These are phyloP conservation scores for Mythimna loreyi DNA, from an alignment of 2,888 invertebrate genomes.

Conservation along the genomic window DNA sequence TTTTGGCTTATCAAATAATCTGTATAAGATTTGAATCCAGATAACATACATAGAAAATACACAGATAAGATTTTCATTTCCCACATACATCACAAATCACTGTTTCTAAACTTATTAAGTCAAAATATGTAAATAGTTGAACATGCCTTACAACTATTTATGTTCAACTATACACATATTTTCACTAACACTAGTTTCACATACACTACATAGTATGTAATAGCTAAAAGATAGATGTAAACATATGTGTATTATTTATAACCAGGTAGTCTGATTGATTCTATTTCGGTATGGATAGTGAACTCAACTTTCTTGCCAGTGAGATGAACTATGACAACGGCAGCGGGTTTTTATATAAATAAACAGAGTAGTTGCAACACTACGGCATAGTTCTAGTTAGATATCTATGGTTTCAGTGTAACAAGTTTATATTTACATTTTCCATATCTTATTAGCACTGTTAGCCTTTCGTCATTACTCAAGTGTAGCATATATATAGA, in stretches of 20 bases:
- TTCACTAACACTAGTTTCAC: neutral
- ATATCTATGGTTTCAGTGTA: constrained; percentile 3
- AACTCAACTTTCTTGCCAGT: constrained; percentile 52
- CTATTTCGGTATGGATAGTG: constrained; percentile 50
- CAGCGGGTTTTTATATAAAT: constrained; percentile 38
- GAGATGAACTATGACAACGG: constrained; percentile 46
- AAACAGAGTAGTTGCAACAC: constrained; percentile 47
- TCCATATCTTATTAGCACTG: neutral
- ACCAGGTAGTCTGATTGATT: constrained; percentile 45
- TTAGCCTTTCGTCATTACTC: neutral
- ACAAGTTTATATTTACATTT: constrained; percentile 11
- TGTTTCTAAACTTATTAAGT: neutral
- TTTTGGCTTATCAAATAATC: too few species aligned
- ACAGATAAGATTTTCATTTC: too few species aligned
- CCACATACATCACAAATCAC: too few species aligned
- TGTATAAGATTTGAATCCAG: too few species aligned
- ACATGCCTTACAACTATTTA: neutral
- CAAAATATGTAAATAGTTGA: constrained; percentile 8
- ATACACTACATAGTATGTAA: neutral
- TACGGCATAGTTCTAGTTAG: neutral
- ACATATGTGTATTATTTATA: constrained; percentile 53
- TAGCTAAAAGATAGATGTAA: constrained; percentile 29
- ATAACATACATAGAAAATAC: too few species aligned
- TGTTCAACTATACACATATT: neutral
- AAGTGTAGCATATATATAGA: too few species aligned